Base-by-base conservation (phyloP, 2,113 vertebrate species). In the Loxodonta africana region DNA sequence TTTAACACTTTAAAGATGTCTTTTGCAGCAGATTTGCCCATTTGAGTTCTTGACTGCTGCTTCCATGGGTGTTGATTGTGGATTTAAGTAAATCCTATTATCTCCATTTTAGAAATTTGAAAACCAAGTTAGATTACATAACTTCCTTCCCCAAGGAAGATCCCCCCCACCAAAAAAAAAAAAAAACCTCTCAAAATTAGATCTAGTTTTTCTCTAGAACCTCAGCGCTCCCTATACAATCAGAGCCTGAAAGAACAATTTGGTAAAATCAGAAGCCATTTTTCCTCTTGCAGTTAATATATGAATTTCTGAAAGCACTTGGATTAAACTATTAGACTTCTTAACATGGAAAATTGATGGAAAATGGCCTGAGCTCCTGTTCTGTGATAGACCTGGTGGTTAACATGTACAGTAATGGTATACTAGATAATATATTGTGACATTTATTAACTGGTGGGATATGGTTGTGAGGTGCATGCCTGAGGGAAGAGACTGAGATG, bases 191-290 rank as follows among this genome's bases (percentile, higher is more conserved):
- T 89, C 26, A 86, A 83, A 93, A 46, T 21, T 1, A 69, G 11
- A 57, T 88, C 48, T 81, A 8, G 1, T 73, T 96, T 87, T 83
- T 90, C 51, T 76, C 12, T 76, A 14, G 48, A 78, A 30, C 48
- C 65, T 86, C 3, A 53, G 23, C 14, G 91, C 94, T 86, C 5
- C 63, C 20, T 77, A 1, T 76, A 11, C 28, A 88, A 67, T 80
- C 44, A 78, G 62, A 77, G 20, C 33, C 5, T 21, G 0, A 86
- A 86, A 90, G 84, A 73, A 12, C 73, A 71, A 8, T 76, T 67
- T 77, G 57, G 23, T 30, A 85, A 84, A 97, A 44, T 53, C 93
- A 85, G 28, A 33, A 74, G 51, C 41, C 28, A 41, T 86, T 94
- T 91, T 53, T n/a, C 30, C 77, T 95, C 63, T 51, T 51, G 28